These are phyloP conservation scores for Arctocebus calabarensis DNA, from an alignment of 2,797 vertebrate genomes.

Conservation along the genomic window DNA sequence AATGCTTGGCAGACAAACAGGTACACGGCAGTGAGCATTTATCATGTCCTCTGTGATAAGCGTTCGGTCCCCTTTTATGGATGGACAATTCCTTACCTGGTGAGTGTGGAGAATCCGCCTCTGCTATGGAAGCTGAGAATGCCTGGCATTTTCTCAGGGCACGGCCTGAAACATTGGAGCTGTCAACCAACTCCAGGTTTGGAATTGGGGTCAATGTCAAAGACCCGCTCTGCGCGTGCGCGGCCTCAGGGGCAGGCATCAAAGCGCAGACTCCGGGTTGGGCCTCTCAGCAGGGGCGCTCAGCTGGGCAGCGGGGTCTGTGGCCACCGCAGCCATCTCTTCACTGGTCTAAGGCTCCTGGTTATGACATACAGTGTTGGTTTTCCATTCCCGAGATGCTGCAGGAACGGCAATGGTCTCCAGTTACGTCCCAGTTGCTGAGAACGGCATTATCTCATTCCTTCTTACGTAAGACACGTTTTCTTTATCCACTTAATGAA, in stretches of 20 bases:
- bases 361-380: background rate
- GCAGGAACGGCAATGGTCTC: too few species aligned
- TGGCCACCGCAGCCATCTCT: background rate
- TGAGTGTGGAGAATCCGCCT: background rate
- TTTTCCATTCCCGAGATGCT: too few species aligned
- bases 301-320: background rate
- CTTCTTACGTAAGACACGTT: too few species aligned
- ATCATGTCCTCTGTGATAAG: background rate
- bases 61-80: background rate
- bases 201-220: background rate
- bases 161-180: background rate
- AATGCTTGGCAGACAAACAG: background rate
- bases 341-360: background rate
- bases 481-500: too few species aligned
- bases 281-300: background rate
- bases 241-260: too few species aligned
- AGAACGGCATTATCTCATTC: too few species aligned
- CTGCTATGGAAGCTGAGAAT: background rate
- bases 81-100: background rate
- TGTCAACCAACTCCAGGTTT: background rate
- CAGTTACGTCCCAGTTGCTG: too few species aligned
- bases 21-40: background rate
- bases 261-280: background rate
- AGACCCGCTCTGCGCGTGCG: background rate
- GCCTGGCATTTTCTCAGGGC: background rate